These are phyloP conservation scores for Lordiphosa andalusiaca DNA, from an alignment of 2,888 invertebrate genomes.

Conservation along the genomic window DNA sequence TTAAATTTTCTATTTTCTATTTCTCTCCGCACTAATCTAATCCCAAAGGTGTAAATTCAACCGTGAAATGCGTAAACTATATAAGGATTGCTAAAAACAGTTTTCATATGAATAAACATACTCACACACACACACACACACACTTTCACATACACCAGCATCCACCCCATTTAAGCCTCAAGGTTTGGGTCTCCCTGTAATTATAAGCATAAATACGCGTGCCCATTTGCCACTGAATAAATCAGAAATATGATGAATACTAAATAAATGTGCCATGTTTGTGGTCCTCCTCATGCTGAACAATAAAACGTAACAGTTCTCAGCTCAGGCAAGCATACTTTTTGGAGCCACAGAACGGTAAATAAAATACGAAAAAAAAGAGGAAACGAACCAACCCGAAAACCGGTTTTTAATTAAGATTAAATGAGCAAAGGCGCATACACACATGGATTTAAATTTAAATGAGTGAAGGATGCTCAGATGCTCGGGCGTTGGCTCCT, in stretches of 20 bases:
- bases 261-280: slow-evolving; percentile 53
- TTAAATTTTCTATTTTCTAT: slow-evolving; percentile 13
- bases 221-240: slow-evolving; percentile 70
- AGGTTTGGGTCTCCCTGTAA: slow-evolving; percentile 30
- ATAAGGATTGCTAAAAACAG: slow-evolving; percentile 25
- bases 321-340: slow-evolving; percentile 26
- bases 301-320: slow-evolving; percentile 49
- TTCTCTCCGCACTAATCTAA: slow-evolving; percentile 29
- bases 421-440: slow-evolving; percentile 67
- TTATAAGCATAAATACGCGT: slow-evolving; percentile 71
- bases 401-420: slow-evolving; percentile 79
- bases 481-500: slow-evolving; percentile 30
- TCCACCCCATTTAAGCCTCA: slow-evolving; percentile 29
- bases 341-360: slow-evolving; percentile 34
- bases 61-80: slow-evolving; percentile 44
- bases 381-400: slow-evolving; percentile 47
- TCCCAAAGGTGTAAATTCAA: slow-evolving; percentile 46
- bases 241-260: slow-evolving; percentile 72
- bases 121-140: slow-evolving; percentile 11
- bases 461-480: slow-evolving; percentile 48
- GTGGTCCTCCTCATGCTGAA: slow-evolving; percentile 20
- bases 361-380: slow-evolving; percentile 30
- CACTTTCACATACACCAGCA: slow-evolving; percentile 5
- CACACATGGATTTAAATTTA: slow-evolving; percentile 68
- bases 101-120: slow-evolving; percentile 52